Evolutionary conservation across 2,113 vertebrate genomes (phyloP).

Genomic region (Pseudorhombus dupliciocellatus): DNA sequence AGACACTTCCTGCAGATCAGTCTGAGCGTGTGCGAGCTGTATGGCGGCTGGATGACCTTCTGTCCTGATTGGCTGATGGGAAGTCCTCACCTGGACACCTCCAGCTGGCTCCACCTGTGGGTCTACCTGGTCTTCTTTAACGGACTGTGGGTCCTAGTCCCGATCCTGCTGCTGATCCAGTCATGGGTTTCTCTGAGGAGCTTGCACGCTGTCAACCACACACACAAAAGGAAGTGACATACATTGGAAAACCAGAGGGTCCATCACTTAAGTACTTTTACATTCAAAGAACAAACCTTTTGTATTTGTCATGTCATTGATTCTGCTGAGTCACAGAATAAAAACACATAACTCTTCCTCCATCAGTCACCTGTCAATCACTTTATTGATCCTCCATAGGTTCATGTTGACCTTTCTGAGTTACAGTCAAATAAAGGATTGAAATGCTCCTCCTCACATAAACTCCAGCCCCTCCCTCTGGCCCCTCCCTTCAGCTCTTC

Average conservation of each 20-base stretch:
- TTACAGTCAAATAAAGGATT: background rate
- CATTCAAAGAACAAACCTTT: too few species aligned
- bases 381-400: background rate
- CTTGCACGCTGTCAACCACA: slow-evolving; percentile 44
- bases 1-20: slow-evolving; percentile 86
- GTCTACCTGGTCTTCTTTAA: slow-evolving; percentile 86
- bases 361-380: background rate
- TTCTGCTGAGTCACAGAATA: too few species aligned
- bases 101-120: slow-evolving; percentile 83
- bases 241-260: too few species aligned
- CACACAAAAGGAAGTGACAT: slow-evolving; percentile 46
- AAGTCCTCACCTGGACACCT: slow-evolving; percentile 81
- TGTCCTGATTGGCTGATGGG: slow-evolving; percentile 81
- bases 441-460: background rate
- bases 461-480: background rate
- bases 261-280: too few species aligned
- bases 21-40: slow-evolving; percentile 80
- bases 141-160: slow-evolving; percentile 75
- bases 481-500: slow-evolving; percentile 43
- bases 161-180: slow-evolving; percentile 81
- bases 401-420: background rate
- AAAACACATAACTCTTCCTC: background rate
- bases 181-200: slow-evolving; percentile 79
- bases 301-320: too few species aligned
- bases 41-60: slow-evolving; percentile 82